A percentile compares a stretch with the other conserved stretches of the same genome.
Conservation (phyloP, 2,797 vertebrate genomes). For the Esox masquinongy region DNA sequence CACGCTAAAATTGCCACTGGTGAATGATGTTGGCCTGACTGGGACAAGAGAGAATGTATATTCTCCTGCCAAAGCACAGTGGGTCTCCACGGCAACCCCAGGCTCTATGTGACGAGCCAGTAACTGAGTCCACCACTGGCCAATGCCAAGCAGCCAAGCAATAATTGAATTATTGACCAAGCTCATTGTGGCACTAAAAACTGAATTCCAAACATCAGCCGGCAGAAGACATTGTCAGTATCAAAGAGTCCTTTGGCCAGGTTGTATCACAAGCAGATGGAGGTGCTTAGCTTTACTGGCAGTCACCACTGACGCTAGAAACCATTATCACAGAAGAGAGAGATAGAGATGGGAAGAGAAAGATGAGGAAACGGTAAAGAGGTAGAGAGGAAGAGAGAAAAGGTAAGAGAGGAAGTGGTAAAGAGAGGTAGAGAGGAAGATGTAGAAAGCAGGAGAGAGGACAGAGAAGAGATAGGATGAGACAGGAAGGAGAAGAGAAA, state of each 20-base stretch:
- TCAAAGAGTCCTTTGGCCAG: conserved; percentile 55
- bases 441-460: not conserved
- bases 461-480: not conserved
- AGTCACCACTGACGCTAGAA: conserved; percentile 30
- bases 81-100: conserved; percentile 18
- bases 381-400: not conserved
- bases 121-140: conserved; percentile 12
- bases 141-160: conserved; percentile 30
- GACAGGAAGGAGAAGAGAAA: not conserved
- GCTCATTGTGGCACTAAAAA: conserved; percentile 36
- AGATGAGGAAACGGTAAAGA: not conserved
- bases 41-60: not conserved
- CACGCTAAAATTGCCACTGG: conserved; percentile 14
- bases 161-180: conserved; percentile 33
- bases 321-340: not conserved
- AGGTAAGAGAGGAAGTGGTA: not conserved
- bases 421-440: not conserved
- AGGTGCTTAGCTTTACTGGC: conserved; percentile 13
- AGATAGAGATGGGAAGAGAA: not conserved
- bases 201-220: conserved; percentile 47
- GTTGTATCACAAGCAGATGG: conserved; percentile 42
- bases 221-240: conserved; percentile 44
- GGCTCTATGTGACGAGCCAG: not conserved
- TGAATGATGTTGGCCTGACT: not conserved
- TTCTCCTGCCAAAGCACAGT: conserved; percentile 8